These are phyloP conservation scores for Poeciliopsis occidentalis DNA, from an alignment of 2,113 vertebrate genomes.

Conservation along the genomic window DNA sequence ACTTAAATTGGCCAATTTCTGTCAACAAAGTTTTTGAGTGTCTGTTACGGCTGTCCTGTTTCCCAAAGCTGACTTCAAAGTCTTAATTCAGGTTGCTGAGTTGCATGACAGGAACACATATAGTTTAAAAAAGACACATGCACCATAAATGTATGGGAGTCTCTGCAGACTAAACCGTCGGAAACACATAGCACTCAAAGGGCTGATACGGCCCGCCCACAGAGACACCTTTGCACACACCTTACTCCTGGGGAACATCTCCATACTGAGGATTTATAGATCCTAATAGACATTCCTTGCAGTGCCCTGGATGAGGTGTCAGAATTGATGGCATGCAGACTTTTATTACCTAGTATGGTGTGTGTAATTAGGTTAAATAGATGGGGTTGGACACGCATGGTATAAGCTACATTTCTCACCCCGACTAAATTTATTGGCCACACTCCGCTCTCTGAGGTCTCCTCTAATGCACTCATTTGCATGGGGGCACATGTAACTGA, in stretches of 20 bases:
- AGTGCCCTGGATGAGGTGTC: slow-evolving; percentile 72
- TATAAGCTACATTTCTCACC: slow-evolving; percentile 78
- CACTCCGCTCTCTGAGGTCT: slow-evolving; percentile 69
- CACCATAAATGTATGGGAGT: slow-evolving; percentile 32
- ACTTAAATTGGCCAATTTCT: background rate
- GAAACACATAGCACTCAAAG: slow-evolving; percentile 16
- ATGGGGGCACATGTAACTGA: slow-evolving; percentile 74
- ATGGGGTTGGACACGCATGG: slow-evolving; percentile 78
- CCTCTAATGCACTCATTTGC: slow-evolving; percentile 80
- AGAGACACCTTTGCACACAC: slow-evolving; percentile 59
- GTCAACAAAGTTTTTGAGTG: background rate
- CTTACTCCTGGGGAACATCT: slow-evolving; percentile 55
- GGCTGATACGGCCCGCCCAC: slow-evolving; percentile 32
- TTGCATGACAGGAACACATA: slow-evolving; percentile 14
- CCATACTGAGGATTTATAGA: slow-evolving; percentile 73
- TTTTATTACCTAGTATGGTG: slow-evolving; percentile 82
- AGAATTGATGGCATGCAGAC: slow-evolving; percentile 80
- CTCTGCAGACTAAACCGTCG: slow-evolving; percentile 24
- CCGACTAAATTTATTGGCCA: slow-evolving; percentile 79
- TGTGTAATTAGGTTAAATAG: slow-evolving; percentile 84
- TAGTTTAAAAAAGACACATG: slow-evolving; percentile 20
- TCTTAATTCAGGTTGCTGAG: slow-evolving; percentile 2
- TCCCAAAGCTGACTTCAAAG: slow-evolving; percentile 2
- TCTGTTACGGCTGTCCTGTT: background rate
- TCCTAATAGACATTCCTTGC: slow-evolving; percentile 74